Evolutionary conservation across 2,888 invertebrate genomes (phyloP).

Genomic region (Parapristionchus giblindavisi): DNA sequence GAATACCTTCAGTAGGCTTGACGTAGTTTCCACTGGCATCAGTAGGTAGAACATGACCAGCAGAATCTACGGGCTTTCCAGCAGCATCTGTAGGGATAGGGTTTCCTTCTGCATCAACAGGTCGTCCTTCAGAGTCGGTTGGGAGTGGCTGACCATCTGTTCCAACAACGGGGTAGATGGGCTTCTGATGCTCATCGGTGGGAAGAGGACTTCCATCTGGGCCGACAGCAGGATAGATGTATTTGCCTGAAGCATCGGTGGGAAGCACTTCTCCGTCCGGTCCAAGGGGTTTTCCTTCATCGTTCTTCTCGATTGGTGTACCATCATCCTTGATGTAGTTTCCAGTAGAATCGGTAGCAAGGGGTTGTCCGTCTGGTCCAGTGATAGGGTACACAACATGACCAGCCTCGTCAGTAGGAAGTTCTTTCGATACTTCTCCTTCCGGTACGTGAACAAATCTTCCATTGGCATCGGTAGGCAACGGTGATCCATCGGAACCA

Average conservation of each 20-base stretch:
- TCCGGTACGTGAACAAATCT: constrained; percentile 46
- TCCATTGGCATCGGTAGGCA: constrained; percentile 56
- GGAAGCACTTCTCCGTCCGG: constrained; percentile 53
- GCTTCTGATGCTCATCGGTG: constrained; percentile 46
- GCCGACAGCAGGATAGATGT: constrained; percentile 42
- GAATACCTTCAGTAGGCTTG: constrained; percentile 42
- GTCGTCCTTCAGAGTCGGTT: constrained; percentile 26
- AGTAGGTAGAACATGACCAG: constrained; percentile 43
- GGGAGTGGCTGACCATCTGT: constrained; percentile 18
- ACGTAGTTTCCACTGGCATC: constrained; percentile 49
- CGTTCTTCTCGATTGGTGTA: constrained; percentile 40
- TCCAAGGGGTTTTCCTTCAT: constrained; percentile 47
- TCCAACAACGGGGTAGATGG: constrained; percentile 36
- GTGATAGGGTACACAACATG: constrained; percentile 38
- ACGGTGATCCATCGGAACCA: constrained; percentile 53
- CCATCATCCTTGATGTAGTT: constrained; percentile 41
- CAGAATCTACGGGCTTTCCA: constrained; percentile 47
- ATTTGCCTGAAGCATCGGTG: constrained; percentile 44
- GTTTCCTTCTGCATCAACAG: constrained; percentile 39
- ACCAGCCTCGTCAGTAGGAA: constrained; percentile 41
- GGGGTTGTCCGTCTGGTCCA: constrained; percentile 48
- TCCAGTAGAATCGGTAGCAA: constrained; percentile 50
- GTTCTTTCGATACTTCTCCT: constrained; percentile 25
- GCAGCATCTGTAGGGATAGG: constrained; percentile 42
- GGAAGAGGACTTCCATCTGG: constrained; percentile 48